Conservation (phyloP, 2,113 vertebrate species). For the Zapornia atra region DNA sequence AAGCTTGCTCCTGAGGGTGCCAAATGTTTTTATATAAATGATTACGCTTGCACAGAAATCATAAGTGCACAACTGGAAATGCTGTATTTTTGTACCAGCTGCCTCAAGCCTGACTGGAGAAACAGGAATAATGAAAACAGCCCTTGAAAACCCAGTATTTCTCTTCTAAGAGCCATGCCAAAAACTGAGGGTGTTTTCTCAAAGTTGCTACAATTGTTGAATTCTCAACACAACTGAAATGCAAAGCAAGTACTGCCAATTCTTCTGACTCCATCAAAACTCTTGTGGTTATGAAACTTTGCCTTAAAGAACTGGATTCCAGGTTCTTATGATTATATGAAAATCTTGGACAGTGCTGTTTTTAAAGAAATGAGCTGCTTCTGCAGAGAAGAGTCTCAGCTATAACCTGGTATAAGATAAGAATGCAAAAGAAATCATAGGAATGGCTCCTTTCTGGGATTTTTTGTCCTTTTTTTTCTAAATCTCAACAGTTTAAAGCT, state of each 20-base stretch:
- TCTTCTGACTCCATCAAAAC: neutral
- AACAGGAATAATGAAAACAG: neutral
- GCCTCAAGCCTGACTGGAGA: neutral
- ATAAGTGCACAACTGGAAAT: neutral
- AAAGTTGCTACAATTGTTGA: neutral
- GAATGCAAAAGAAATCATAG: neutral
- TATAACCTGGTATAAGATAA: neutral
- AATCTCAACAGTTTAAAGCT: neutral
- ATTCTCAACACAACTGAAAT: neutral
- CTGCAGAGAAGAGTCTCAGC: neutral
- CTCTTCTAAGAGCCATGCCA: neutral
- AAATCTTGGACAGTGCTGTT: neutral
- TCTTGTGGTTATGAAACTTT: neutral
- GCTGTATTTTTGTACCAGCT: neutral
- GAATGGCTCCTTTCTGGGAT: neutral
- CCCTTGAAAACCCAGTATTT: neutral
- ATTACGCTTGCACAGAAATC: neutral
- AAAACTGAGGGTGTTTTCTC: neutral
- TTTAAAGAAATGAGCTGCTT: neutral
- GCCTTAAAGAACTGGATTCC: neutral
- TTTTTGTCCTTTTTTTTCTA: neutral
- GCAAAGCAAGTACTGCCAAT: neutral
- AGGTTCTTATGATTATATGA: neutral
- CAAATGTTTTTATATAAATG: neutral
- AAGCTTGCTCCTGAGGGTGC: neutral